Conservation (phyloP, 2,888 invertebrate species). For the Malthinus flaveolus region DNA sequence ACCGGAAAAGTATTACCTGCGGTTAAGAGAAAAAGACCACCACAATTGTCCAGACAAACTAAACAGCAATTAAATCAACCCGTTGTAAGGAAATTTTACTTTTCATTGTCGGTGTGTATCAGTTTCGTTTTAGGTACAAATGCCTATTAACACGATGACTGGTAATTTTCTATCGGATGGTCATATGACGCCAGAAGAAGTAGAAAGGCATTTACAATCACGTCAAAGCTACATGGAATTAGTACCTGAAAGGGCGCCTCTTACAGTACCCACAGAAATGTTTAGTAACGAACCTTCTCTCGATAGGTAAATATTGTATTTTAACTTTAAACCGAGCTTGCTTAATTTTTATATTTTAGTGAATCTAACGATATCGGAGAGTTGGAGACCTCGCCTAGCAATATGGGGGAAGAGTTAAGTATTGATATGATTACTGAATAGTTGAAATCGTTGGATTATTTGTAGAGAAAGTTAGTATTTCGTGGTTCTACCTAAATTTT, state of each 20-base stretch:
- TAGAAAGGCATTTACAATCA: slow-evolving; percentile 86
- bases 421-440: slow-evolving; percentile 65
- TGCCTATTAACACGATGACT: slow-evolving; percentile 51
- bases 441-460: slow-evolving; percentile 16
- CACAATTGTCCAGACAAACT: slow-evolving; percentile 51
- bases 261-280: slow-evolving; percentile 91
- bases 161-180: slow-evolving; percentile 67
- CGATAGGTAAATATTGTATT: slow-evolving; percentile 65
- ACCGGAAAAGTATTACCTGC: slow-evolving; percentile 54
- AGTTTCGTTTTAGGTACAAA: slow-evolving; percentile 52
- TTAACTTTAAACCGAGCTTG: background rate
- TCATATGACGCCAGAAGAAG: slow-evolving; percentile 90
- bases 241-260: slow-evolving; percentile 82
- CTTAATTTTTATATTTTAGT: slow-evolving; percentile 57
- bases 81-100: slow-evolving; percentile 15
- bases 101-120: background rate
- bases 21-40: slow-evolving; percentile 58
- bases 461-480: background rate
- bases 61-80: slow-evolving; percentile 49
- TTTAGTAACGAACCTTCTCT: slow-evolving; percentile 92
- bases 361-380: slow-evolving; percentile 79
- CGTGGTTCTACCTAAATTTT: no score
- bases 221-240: slow-evolving; percentile 78
- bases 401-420: slow-evolving; percentile 77
- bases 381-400: slow-evolving; percentile 81